Base-by-base conservation (phyloP, 1,140 invertebrate species). In the Drosophila pseudoananassae region DNA sequence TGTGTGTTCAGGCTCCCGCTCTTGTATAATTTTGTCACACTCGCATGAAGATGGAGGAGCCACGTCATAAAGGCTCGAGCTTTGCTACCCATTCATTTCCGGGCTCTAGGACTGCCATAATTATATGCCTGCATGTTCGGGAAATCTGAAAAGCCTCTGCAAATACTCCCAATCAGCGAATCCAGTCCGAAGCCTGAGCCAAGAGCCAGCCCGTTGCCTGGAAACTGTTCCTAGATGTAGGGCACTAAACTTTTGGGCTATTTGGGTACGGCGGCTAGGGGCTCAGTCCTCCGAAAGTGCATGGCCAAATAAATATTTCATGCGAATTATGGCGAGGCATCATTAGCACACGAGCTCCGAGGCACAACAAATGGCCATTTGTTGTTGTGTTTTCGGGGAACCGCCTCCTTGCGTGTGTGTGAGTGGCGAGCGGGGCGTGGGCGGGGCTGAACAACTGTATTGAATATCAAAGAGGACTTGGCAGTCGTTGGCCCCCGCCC, bases 171-270 rank as follows among this genome's bases (percentile, higher is more conserved):
- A 27, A 27, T 27, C 25, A 27, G 5, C 6, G 25, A 27, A 5
- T 27, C 25, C 1, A 5, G 25, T 1, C 6, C 1, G 25, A 27
- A 27, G 6, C 6, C 5, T 6, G 25, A 27, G 1, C 25, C 25
- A 27, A 27, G 4, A 27, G 25, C 20, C 20, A 3, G 20, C 2
- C 20, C 20, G 20, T 63, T 51, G 46, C 47, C 53, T 57, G 15
- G 9, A 60, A 80, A 75, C 27, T 76, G 64, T 52, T 50, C 47
- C 8, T 40, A 33, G 45, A 7, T 15, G 33, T 3, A 4, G 12
- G 47, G 46, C 69, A 78, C 82, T 82, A 81, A 87, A 82, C 82
- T 85, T 76, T 87, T 60, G 75, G 81, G 45, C 31, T 40, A 45
- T 77, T 65, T 76, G 17, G 14, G 33, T 78, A 29, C 76, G 29